Percentiles rank a stretch among this genome's conserved stretches.
Evolutionary conservation across 2,113 vertebrate species (phyloP).

Genomic region (Prolemur simus): DNA sequence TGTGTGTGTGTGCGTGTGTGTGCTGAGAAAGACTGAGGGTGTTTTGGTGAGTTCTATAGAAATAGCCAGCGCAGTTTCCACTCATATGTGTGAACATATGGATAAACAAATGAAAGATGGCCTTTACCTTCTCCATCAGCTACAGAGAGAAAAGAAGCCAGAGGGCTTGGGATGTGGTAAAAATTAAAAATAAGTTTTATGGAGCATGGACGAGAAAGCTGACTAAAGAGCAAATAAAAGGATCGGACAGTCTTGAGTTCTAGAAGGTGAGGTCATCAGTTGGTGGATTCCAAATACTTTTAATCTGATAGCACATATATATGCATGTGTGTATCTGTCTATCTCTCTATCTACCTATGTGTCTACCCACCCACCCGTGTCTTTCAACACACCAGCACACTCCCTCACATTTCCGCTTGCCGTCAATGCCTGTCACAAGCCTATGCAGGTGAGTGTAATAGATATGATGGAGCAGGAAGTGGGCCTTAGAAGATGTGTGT

Average conservation of each 20-base stretch:
- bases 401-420: background rate
- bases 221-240: background rate
- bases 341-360: background rate
- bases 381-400: background rate
- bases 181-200: background rate
- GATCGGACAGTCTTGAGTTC: background rate
- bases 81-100: background rate
- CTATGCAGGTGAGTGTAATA: background rate
- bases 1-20: background rate
- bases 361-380: background rate
- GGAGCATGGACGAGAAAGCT: background rate
- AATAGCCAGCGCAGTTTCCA: background rate
- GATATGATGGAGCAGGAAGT: background rate
- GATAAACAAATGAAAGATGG: background rate
- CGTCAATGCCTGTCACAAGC: background rate
- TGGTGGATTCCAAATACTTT: background rate
- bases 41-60: background rate
- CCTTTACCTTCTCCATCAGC: background rate
- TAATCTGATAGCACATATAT: background rate
- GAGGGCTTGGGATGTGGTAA: background rate
- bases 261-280: background rate
- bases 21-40: background rate
- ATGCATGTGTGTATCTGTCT: background rate
- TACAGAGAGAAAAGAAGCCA: background rate
- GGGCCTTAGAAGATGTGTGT: background rate